phyloP scores from a whole-genome alignment of 1,140 invertebrate species.

The Drosophila bipectinata region DNA sequence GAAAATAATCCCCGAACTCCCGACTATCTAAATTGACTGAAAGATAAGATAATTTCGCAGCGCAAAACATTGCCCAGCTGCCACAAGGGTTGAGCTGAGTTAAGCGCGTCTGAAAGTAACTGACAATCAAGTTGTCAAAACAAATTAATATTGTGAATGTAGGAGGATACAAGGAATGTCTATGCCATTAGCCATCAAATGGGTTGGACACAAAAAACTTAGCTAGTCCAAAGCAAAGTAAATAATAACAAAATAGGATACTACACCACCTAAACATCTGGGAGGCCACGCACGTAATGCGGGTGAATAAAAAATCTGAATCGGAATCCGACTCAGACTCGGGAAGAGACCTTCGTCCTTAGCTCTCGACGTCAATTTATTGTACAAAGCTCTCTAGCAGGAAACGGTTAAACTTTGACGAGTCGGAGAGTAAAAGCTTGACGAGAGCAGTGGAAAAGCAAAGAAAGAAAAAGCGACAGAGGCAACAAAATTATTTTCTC shows the following conservation, averaged over 20 bases:
- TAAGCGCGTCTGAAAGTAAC: slow-evolving; percentile 6
- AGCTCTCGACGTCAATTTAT: slow-evolving; percentile 10
- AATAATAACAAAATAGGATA: slow-evolving; percentile 15
- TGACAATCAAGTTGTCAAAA: slow-evolving; percentile 71
- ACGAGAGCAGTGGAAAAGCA: background rate
- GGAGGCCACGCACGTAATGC: slow-evolving; percentile 57
- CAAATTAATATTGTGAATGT: slow-evolving; percentile 47
- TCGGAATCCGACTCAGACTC: slow-evolving; percentile 5
- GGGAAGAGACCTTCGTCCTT: slow-evolving; percentile 39
- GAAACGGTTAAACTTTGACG: slow-evolving; percentile 70
- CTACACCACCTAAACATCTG: slow-evolving; percentile 42
- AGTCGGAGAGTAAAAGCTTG: slow-evolving; percentile 19
- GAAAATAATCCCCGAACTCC: slow-evolving; percentile 51
- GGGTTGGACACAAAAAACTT: slow-evolving; percentile 40
- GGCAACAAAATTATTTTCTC: slow-evolving; percentile 4
- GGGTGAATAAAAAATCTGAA: slow-evolving; percentile 17
- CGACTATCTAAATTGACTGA: slow-evolving; percentile 54
- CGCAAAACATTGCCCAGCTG: slow-evolving; percentile 51
- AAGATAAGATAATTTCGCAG: slow-evolving; percentile 66
- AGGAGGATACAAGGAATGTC: slow-evolving; percentile 7
- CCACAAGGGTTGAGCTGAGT: background rate
- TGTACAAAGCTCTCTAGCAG: slow-evolving; percentile 41
- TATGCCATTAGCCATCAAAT: slow-evolving; percentile 29
- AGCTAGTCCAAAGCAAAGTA: background rate
- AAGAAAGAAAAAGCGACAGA: slow-evolving; percentile 3